These are phyloP conservation scores for Actinia tenebrosa DNA, from an alignment of 64 coral and sea anemone genomes.

Conservation along the genomic window DNA sequence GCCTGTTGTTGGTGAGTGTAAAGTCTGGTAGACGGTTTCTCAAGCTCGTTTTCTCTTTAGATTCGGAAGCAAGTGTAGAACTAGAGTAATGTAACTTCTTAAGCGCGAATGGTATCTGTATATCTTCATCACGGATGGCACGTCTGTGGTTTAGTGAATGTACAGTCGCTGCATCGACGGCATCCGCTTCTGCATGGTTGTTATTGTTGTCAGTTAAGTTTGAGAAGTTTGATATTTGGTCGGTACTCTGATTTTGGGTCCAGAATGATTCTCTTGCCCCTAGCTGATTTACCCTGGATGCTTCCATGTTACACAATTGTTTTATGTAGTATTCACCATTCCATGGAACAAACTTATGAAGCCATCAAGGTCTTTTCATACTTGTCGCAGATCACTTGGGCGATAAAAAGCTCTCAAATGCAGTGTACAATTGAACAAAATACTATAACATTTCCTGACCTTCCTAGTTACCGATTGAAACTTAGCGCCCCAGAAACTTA, in stretches of 20 bases:
- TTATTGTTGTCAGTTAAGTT: background rate
- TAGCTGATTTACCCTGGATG: background rate
- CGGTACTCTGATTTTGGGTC: background rate
- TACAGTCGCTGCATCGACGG: background rate
- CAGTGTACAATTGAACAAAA: background rate
- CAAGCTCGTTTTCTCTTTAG: background rate
- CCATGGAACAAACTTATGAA: background rate
- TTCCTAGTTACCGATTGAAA: background rate
- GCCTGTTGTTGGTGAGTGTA: background rate
- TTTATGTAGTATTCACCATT: background rate
- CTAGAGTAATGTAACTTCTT: background rate
- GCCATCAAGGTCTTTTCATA: background rate
- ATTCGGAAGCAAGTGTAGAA: background rate
- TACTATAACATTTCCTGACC: background rate
- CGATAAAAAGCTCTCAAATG: background rate
- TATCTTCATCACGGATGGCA: background rate
- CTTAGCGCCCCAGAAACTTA: background rate
- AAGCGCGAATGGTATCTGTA: background rate
- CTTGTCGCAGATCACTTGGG: background rate
- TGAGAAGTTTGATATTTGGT: background rate
- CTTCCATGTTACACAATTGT: background rate
- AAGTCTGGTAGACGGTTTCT: slow-evolving; percentile 13
- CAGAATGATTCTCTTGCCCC: background rate
- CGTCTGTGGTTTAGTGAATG: background rate
- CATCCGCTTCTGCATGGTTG: background rate